Evolutionary conservation across 1,140 invertebrate species (phyloP).

Genomic region (Drosophila carrolli): DNA sequence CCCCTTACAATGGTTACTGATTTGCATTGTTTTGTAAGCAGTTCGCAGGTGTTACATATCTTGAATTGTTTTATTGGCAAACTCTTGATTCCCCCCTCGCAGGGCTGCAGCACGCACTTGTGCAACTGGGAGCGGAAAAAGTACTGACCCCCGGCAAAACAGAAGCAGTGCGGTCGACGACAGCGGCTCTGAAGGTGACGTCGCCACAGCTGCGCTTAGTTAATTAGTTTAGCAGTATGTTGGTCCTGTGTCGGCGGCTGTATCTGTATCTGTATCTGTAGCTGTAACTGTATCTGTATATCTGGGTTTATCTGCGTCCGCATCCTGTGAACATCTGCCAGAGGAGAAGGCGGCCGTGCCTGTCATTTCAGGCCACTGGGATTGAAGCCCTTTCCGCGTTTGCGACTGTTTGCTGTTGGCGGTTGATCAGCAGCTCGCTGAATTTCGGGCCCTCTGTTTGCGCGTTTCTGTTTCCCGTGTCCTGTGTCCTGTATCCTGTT

Average conservation of each 20-base stretch:
- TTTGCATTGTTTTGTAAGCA: too few species aligned
- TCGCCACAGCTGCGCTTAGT: constrained; percentile 71
- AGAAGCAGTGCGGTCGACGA: constrained; percentile 41
- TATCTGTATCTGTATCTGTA: constrained; percentile 18
- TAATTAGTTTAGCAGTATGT: constrained; percentile 79
- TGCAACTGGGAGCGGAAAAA: constrained; percentile 59
- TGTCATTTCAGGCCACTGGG: constrained; percentile 61
- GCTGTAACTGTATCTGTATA: constrained; percentile 14
- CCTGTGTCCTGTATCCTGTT: background rate
- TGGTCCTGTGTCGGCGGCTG: constrained; percentile 12
- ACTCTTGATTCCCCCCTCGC: constrained; percentile 1
- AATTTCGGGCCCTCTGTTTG: constrained; percentile 17
- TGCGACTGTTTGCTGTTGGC: constrained; percentile 68
- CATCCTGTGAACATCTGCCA: constrained; percentile 18
- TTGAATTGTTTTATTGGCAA: too few species aligned
- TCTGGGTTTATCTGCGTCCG: background rate
- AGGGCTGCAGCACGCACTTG: constrained; percentile 69
- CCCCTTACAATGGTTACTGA: too few species aligned
- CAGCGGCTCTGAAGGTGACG: constrained; percentile 44
- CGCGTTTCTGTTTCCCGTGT: constrained; percentile 12
- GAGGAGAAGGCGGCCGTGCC: constrained; percentile 3
- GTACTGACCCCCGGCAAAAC: constrained; percentile 55
- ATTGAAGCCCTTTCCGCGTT: constrained; percentile 36
- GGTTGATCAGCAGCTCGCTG: constrained; percentile 53
- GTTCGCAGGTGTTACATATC: too few species aligned